These are phyloP conservation scores for Neocrepidodera transversa DNA, from an alignment of 2,888 invertebrate species.

Conservation along the genomic window DNA sequence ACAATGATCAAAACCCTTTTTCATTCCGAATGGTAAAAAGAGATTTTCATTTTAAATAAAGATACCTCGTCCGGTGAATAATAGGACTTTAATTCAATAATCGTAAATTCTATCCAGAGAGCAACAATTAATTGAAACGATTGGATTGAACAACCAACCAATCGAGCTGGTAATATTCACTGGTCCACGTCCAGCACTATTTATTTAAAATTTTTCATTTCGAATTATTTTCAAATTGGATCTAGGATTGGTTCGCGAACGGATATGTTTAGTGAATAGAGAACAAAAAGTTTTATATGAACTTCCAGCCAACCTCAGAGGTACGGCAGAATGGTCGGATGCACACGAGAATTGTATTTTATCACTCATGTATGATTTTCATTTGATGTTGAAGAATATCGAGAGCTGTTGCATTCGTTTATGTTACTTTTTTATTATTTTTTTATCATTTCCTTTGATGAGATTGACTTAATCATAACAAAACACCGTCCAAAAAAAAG, in stretches of 20 bases:
- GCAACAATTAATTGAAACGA: constrained; percentile 34
- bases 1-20: too few species aligned
- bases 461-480: neutral
- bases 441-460: neutral
- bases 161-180: constrained; percentile 43
- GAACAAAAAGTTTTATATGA: constrained; percentile 52
- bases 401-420: constrained; percentile 13
- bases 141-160: constrained; percentile 39
- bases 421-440: neutral
- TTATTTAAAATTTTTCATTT: constrained; percentile 49
- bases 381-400: constrained; percentile 15
- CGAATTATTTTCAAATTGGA: constrained; percentile 40
- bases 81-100: constrained; percentile 20
- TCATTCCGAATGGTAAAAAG: neutral
- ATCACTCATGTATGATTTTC: constrained; percentile 56
- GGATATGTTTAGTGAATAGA: constrained; percentile 53
- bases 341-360: constrained; percentile 57
- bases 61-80: constrained; percentile 17
- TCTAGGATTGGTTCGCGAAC: constrained; percentile 54
- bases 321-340: constrained; percentile 53
- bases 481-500: too few species aligned
- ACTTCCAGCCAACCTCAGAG: constrained; percentile 56
- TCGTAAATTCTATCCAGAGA: constrained; percentile 24
- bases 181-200: constrained; percentile 50
- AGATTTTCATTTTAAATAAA: constrained; percentile 17